These are phyloP conservation scores for Paracentrotus lividus DNA, from an alignment of 53 echinoderm and acorn worm genomes.

Conservation along the genomic window DNA sequence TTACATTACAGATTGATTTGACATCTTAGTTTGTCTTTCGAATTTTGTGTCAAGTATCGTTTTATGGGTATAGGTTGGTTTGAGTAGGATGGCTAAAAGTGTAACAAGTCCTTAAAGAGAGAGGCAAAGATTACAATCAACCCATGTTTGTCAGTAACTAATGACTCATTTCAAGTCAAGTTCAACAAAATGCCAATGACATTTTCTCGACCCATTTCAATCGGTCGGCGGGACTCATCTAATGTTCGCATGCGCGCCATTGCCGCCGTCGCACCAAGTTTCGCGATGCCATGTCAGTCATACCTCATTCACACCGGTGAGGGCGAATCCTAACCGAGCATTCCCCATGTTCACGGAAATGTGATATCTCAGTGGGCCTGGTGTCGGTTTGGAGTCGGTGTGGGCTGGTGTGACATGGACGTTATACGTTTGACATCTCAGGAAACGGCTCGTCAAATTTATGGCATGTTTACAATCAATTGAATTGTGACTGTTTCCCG, in stretches of 20 bases:
- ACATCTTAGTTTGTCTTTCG: no score
- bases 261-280: neutral
- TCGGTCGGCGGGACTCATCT: slow-evolving; percentile 5
- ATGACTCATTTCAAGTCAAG: neutral
- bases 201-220: neutral
- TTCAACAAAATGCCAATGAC: slow-evolving; percentile 37
- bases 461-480: slow-evolving; percentile 43
- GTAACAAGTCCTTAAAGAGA: no score
- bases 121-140: neutral
- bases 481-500: neutral
- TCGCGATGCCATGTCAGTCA: neutral
- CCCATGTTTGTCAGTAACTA: neutral
- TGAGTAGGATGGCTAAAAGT: no score
- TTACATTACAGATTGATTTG: no score
- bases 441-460: slow-evolving; percentile 29
- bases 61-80: no score
- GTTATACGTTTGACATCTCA: neutral
- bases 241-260: neutral
- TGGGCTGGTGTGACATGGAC: no score
- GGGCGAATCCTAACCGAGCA: no score
- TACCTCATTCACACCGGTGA: no score
- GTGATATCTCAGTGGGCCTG: no score
- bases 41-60: no score
- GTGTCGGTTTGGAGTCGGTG: no score
- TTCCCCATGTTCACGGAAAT: no score